These are phyloP conservation scores for Onychomys leucogaster DNA, from an alignment of 2,797 vertebrate genomes.

Conservation along the genomic window DNA sequence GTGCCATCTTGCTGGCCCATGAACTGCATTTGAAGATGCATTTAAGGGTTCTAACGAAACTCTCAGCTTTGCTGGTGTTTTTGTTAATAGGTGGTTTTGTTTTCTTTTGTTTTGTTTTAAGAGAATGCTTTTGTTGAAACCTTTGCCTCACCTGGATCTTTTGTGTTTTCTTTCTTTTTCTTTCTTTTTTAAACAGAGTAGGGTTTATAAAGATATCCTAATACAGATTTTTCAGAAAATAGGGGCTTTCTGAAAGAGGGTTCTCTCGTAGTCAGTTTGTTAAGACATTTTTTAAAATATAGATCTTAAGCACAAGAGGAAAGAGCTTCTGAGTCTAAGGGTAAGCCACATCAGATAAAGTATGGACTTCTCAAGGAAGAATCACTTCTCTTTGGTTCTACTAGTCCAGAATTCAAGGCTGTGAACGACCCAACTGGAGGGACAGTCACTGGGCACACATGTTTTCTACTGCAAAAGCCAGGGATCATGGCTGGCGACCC, in stretches of 20 bases:
- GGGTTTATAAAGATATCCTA: background rate
- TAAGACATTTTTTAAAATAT: background rate
- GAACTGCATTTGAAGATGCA: background rate
- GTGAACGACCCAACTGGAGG: too few species aligned
- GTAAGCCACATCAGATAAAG: background rate
- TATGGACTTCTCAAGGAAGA: background rate
- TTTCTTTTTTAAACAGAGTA: background rate
- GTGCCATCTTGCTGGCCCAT: too few species aligned
- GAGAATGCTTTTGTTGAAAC: background rate
- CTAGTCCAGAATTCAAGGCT: background rate
- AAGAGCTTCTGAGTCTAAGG: background rate
- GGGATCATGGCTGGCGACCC: accelerated
- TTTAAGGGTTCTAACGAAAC: background rate
- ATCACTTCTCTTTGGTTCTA: background rate
- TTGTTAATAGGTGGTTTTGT: background rate
- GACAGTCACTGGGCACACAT: accelerated
- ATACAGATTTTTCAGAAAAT: background rate
- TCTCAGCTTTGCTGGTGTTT: background rate
- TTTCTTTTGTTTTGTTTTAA: background rate
- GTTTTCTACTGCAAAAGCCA: background rate
- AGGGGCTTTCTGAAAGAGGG: background rate
- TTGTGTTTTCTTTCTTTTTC: background rate
- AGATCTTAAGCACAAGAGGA: background rate
- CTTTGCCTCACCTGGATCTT: background rate
- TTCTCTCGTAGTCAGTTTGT: background rate